Evolutionary conservation across 2,888 invertebrate species (phyloP), one percentile per base, ranked within the genome.

Genomic region (Catocala sponsa): DNA sequence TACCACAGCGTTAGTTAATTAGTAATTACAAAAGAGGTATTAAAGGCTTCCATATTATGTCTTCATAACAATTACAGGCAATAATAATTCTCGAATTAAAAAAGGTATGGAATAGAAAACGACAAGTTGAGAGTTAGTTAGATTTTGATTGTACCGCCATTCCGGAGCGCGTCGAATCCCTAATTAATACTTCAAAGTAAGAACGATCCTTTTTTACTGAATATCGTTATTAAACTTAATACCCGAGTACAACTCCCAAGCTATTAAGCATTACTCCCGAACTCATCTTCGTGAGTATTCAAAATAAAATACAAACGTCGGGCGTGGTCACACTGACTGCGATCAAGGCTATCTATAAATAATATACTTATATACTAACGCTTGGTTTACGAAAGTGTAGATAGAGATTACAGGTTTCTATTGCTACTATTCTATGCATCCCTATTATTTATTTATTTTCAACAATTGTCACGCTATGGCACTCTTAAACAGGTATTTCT

Each of bases 131-230:
- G 59, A 64, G 58, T 61, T 57, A 55, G 51, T 66, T 68, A 51
- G 54, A 68, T 68, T 77, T 75, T 78, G 73, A 74, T 67, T 66
- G 65, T 62, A 69, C 74, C 78, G 75, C 80, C 76, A 81, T 84
- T 86, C 76, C 79, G 79, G 86, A 82, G 86, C 90, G 89, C 74
- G 74, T 79, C 91, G 80, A 91, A 92, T 90, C 79, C 80, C 82
- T 91, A 91, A 92, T 92, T 88, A 90, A 87, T 87, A 87, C 79
- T 81, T 85, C 80, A 79, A 77, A 83, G 79, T 78, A 80, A 81
- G 74, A 80, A 84, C 81, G 72, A 82, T 76, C 74, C 80, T 83
- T 83, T 79, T 81, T 79, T 77, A 79, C 74, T 65, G 76, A 79
- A 79, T 74, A 80, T 79, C 68, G 75, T 83, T 84, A 81, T 84